Evolutionary conservation across 2,797 vertebrate species (phyloP).

Genomic region (Garrulus glandarius): DNA sequence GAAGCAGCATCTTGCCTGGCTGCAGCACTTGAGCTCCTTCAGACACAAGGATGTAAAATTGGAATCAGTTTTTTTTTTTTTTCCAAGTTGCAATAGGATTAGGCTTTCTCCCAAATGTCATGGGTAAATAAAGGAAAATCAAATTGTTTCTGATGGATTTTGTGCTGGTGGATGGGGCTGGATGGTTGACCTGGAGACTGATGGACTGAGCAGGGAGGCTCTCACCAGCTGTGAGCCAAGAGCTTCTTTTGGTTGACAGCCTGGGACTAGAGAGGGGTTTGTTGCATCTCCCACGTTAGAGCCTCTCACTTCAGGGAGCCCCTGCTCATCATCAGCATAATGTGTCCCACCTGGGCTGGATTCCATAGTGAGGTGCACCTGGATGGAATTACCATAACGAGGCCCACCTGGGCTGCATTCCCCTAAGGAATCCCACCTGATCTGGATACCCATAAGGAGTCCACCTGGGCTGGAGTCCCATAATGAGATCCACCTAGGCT

Average conservation of each 20-base stretch:
- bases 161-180: background rate
- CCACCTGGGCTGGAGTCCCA: background rate
- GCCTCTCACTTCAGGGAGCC: background rate
- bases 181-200: background rate
- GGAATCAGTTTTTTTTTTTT: background rate
- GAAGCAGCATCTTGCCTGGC: background rate
- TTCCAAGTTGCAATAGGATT: background rate
- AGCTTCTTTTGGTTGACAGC: background rate
- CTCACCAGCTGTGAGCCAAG: background rate
- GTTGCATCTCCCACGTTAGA: accelerated
- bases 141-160: background rate
- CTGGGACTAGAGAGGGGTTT: background rate
- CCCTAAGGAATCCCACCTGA: background rate
- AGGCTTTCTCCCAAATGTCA: background rate
- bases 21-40: background rate
- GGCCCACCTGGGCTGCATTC: background rate
- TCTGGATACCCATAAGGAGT: background rate
- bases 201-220: background rate
- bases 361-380: background rate
- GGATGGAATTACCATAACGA: too few relatives aligned
- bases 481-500: background rate
- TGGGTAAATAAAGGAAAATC: background rate
- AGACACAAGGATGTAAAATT: background rate
- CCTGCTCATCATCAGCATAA: background rate
- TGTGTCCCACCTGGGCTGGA: background rate